These are phyloP conservation scores for Cerceris ruficornis DNA, from an alignment of 2,888 invertebrate species.

Conservation along the genomic window DNA sequence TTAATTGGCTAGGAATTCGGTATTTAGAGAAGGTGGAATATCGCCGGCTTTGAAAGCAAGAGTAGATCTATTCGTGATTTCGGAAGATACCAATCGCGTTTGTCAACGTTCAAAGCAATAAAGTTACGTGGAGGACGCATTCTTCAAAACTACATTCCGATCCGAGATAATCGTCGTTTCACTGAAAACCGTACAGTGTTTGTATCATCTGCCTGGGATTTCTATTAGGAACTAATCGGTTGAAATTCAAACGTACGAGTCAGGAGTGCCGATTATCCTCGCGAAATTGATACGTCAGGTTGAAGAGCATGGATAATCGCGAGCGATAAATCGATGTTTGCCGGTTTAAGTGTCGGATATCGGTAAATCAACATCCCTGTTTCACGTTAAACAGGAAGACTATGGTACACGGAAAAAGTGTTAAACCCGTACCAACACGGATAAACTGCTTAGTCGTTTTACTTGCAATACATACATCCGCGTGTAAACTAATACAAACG, in stretches of 20 bases:
- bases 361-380: conserved; percentile 30
- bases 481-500: neutral
- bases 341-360: conserved; percentile 17
- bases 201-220: no score
- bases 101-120: neutral
- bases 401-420: neutral
- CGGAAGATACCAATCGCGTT: neutral
- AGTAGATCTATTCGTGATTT: conserved; percentile 13
- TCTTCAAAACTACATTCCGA: no score
- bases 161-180: no score
- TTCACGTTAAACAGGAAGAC: conserved; percentile 21
- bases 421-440: neutral
- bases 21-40: conserved; percentile 10
- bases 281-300: neutral
- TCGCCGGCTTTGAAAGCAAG: conserved; percentile 30
- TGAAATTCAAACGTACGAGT: neutral
- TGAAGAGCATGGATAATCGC: neutral
- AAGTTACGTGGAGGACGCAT: no score
- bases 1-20: conserved; percentile 51
- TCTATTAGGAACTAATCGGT: no score
- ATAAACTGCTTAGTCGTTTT: neutral
- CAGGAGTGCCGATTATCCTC: neutral
- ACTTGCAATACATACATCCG: neutral
- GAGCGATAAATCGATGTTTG: neutral
- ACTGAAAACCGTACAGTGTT: no score